phyloP scores from a whole-genome alignment of 2,888 invertebrate genomes.

The Lutraria lutraria region DNA sequence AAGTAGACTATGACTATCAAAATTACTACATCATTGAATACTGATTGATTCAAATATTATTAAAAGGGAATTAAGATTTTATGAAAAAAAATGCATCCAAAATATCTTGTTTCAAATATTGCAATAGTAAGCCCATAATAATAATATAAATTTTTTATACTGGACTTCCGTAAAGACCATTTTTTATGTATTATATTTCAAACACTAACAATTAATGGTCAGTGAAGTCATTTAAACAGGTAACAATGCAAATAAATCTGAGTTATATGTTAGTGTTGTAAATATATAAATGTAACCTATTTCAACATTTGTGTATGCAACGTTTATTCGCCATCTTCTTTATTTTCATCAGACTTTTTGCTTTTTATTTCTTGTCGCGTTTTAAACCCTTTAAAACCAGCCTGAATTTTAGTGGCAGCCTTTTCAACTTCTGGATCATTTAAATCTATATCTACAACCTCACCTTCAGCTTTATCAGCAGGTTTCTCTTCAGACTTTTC shows the following conservation, averaged over 20 bases:
- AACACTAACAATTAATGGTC: background rate
- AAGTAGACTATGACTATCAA: too few species aligned
- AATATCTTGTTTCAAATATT: too few species aligned
- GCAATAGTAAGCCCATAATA: background rate
- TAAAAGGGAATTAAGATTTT: too few species aligned
- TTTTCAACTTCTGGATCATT: conserved; percentile 78
- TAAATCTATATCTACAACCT: conserved; percentile 78
- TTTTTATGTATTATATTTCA: background rate
- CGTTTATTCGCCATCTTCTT: conserved; percentile 22
- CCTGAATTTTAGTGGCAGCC: conserved; percentile 82
- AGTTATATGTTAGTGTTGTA: background rate
- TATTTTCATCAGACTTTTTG: conserved; percentile 27
- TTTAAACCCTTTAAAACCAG: conserved; percentile 80
- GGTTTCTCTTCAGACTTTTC: conserved; percentile 48
- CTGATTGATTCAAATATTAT: too few species aligned
- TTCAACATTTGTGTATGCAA: background rate
- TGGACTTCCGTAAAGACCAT: too few species aligned
- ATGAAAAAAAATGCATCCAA: too few species aligned
- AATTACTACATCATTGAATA: too few species aligned
- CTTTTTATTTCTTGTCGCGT: conserved; percentile 75
- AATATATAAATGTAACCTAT: conserved; percentile 7
- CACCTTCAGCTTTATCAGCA: conserved; percentile 51
- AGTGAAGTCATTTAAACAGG: background rate
- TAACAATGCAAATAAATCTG: background rate
- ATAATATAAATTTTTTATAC: background rate